Base-by-base conservation (phyloP, 2,113 vertebrate species). In the Percopsis transmontana region DNA sequence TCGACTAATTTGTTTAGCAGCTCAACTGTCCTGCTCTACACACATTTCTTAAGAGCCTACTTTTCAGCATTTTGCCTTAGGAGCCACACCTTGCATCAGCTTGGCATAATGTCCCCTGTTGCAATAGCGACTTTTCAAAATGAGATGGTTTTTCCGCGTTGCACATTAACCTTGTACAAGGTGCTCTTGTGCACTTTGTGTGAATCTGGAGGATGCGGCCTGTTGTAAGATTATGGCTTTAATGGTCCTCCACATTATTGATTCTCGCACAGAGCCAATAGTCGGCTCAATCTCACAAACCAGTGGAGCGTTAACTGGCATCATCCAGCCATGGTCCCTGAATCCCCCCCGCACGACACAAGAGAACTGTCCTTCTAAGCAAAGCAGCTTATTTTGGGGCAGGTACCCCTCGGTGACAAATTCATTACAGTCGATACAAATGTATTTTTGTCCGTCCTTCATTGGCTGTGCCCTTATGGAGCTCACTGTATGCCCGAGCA, bases 181-280 rank as follows among this genome's bases (percentile, higher is more conserved):
- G 74, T 86, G 78, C 81, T 82, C 79, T 65, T 81, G 16, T 40
- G 67, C 71, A 79, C 70, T 67, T 76, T 74, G 18, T 80, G 70
- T 80, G 80, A 82, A 77, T 86, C 79, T 80, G 66, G 69, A 76
- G 76, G 74, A 76, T 72, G 75, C 68, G 74, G 81, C 73, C 70
- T 87, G 59, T 23, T 81, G 82, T 78, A 78, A 81, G 84, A 85
- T 88, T 81, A 86, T 65, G 73, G 62, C 76, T 79, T 68, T 86
- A 87, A 89, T 86, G 87, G 85, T 75, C 76, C 85, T 88, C 78
- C 72, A 83, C 66, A 80, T 81, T 87, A 88, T 90, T 88, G 85
- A 88, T 90, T 90, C 74, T 80, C 69, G 76, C 82, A 84, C 81
- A 58, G 74, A 82, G 67, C 65, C 74, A 78, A 81, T 66, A 86